A percentile compares a stretch with the other conserved stretches of the same genome.
Conservation (phyloP, 2,113 vertebrate genomes). For the Mesoclemmys tuberculata region DNA sequence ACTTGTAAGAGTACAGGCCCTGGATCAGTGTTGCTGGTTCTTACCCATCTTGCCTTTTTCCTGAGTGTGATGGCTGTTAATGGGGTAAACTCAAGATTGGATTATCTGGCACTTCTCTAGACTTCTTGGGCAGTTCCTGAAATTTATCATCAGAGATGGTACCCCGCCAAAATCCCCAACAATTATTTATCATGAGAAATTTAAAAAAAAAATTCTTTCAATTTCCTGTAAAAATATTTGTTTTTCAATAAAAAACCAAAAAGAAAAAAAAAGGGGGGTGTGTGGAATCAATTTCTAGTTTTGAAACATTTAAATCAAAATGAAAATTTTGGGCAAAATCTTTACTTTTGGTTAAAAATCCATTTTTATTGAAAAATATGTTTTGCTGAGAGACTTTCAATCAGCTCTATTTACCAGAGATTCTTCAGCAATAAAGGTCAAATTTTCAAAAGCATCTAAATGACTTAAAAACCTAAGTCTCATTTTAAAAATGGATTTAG, state of each 20-base stretch:
- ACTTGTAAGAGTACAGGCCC: not conserved
- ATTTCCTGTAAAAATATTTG: not conserved
- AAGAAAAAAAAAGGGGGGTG: not conserved
- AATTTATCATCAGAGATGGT: not conserved
- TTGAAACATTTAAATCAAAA: no score
- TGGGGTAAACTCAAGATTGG: not conserved
- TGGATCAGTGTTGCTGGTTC: not conserved
- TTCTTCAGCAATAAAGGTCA: not conserved
- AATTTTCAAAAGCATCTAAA: not conserved
- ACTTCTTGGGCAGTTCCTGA: not conserved
- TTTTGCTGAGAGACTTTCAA: not conserved
- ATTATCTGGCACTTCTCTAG: not conserved
- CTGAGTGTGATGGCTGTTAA: no score
- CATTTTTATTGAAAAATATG: not conserved
- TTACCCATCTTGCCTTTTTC: not conserved
- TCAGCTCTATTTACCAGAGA: not conserved
- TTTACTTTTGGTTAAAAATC: not conserved
- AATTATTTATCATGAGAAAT: not conserved
- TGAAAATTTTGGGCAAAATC: no score
- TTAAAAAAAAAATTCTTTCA: not conserved
- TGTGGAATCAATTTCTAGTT: no score
- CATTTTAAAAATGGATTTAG: not conserved
- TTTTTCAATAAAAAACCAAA: not conserved
- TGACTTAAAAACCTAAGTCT: not conserved
- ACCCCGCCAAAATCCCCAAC: not conserved